A percentile compares a stretch with the other conserved stretches of the same genome.
Conservation (phyloP, 1,140 invertebrate species). For the Drosophila tsacasi region DNA sequence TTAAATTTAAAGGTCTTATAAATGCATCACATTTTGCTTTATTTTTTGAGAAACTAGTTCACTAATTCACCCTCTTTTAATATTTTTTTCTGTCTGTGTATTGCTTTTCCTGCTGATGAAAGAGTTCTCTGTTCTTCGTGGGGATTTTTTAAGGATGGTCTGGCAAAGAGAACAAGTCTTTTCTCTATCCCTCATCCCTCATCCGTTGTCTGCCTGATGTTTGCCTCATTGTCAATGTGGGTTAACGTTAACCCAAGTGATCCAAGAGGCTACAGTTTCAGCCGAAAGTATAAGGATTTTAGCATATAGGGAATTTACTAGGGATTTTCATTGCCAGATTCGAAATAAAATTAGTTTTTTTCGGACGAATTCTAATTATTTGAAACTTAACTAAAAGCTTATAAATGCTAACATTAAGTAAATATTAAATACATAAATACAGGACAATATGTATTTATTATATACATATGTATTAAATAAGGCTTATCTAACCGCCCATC, state of each 20-base stretch:
- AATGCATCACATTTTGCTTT: too few relatives aligned
- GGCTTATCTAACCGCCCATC: too few relatives aligned
- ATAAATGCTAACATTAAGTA: background rate
- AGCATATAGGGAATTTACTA: background rate
- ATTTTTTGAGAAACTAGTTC: background rate
- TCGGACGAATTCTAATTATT: too few relatives aligned
- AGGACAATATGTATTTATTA: background rate
- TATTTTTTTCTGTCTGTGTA: background rate
- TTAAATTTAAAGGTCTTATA: too few relatives aligned
- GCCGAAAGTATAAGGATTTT: background rate
- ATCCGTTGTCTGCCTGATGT: constrained; percentile 18
- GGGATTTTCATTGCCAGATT: background rate
- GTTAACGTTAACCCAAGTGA: constrained; percentile 74
- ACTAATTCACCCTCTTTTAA: background rate
- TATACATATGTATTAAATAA: too few relatives aligned
- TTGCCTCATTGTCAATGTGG: constrained; percentile 72
- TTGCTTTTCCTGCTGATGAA: constrained; percentile 40
- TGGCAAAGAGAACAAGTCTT: constrained; percentile 15
- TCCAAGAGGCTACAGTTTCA: constrained; percentile 41
- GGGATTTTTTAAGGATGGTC: constrained; percentile 43
- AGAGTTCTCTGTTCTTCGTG: constrained; percentile 43
- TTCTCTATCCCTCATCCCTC: constrained; percentile 1
- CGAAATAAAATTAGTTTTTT: too few relatives aligned
- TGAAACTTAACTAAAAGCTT: too few relatives aligned
- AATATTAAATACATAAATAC: background rate